Percentiles rank a stretch among this genome's conserved stretches.
Evolutionary conservation across 2,797 vertebrate species (phyloP).

Genomic region (Okamejei kenojei): DNA sequence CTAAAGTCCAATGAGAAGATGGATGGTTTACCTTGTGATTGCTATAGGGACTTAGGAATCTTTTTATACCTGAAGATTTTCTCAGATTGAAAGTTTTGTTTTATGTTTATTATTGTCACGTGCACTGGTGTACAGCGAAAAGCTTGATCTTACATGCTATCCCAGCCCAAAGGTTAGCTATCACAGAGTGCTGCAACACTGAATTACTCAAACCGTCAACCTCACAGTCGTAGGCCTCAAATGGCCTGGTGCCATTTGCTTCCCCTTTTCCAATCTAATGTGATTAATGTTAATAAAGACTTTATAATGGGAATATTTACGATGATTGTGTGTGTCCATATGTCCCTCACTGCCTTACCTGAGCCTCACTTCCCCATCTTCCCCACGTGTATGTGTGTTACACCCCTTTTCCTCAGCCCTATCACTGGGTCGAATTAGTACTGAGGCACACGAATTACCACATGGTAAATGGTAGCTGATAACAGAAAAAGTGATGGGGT

Average conservation of each 20-base stretch:
- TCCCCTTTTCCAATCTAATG: not conserved
- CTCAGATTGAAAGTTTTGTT: not conserved
- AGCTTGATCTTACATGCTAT: too few species aligned
- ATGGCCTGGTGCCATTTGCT: not conserved
- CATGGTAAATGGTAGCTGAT: not conserved
- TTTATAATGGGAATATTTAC: not conserved
- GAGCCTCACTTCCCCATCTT: not conserved
- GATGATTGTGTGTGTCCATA: too few species aligned
- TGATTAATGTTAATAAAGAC: not conserved
- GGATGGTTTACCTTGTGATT: not conserved
- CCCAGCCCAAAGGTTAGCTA: not conserved
- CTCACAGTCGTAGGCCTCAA: too few species aligned
- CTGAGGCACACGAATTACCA: not conserved
- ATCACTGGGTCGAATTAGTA: too few species aligned
- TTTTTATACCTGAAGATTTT: not conserved
- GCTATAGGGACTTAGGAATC: not conserved
- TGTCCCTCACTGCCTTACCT: not conserved
- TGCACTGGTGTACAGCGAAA: too few species aligned
- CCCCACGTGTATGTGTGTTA: not conserved
- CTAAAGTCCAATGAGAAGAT: not conserved
- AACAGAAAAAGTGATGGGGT: too few species aligned
- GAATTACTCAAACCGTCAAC: too few species aligned
- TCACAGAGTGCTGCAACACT: not conserved
- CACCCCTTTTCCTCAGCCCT: not conserved
- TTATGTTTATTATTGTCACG: too few species aligned